Conservation (phyloP, 2,888 invertebrate species). For the Apamea crenata region DNA sequence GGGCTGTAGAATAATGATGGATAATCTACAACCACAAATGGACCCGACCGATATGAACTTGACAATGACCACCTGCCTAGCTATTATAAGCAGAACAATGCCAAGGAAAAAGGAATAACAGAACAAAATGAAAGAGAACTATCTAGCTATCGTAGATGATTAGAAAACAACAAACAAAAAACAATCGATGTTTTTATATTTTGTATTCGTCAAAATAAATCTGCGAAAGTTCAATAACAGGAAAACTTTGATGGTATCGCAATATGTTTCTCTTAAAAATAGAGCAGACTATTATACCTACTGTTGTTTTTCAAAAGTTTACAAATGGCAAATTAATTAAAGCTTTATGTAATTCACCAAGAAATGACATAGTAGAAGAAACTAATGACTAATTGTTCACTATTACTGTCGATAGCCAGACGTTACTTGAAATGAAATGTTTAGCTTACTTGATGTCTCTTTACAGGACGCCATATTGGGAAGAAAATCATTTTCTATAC, state of each 20-base stretch:
- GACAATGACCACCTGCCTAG: background rate
- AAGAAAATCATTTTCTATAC: conserved; percentile 6
- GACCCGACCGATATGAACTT: conserved; percentile 1
- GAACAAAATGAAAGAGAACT: background rate
- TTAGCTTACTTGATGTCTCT: conserved; percentile 13
- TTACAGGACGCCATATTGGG: background rate
- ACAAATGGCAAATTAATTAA: conserved; percentile 3
- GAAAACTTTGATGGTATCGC: background rate
- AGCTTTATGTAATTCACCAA: conserved; percentile 9
- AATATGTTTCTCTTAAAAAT: background rate
- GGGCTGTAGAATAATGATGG: background rate
- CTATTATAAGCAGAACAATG: background rate
- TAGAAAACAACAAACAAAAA: background rate
- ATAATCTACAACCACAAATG: background rate
- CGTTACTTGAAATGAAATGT: conserved; percentile 34
- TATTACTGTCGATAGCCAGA: conserved; percentile 9
- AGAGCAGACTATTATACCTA: background rate
- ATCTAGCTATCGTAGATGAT: background rate
- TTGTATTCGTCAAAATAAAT: background rate
- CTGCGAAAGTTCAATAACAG: background rate
- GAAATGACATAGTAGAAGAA: background rate
- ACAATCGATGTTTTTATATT: background rate
- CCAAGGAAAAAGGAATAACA: background rate
- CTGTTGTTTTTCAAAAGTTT: conserved; percentile 1
- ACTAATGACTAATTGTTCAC: conserved; percentile 20